Conservation (phyloP, 1,140 invertebrate genomes). For the Stegodyphus dumicola region DNA sequence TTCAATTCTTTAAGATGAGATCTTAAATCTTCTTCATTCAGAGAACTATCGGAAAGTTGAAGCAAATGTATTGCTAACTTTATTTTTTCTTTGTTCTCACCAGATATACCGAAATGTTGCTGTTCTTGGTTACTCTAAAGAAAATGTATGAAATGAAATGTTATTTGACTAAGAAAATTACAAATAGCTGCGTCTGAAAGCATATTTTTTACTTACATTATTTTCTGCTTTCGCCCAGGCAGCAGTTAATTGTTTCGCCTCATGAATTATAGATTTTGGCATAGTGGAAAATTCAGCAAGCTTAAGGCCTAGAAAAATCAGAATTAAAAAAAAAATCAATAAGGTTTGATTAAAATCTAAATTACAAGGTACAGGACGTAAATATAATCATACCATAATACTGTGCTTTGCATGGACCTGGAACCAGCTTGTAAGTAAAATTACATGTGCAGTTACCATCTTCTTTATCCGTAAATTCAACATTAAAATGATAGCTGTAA, state of each 20-base stretch:
- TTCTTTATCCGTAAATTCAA: conserved; percentile 21
- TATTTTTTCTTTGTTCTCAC: conserved; percentile 22
- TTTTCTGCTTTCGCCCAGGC: not conserved
- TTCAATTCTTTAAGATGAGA: not conserved
- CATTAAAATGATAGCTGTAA: conserved; percentile 46
- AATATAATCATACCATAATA: conserved; percentile 55
- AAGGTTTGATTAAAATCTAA: too few species aligned
- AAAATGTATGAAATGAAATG: not conserved
- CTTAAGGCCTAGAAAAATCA: conserved; percentile 27
- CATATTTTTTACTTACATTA: not conserved
- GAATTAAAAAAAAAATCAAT: not conserved
- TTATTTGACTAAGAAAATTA: not conserved
- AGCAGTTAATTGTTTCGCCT: conserved; percentile 22
- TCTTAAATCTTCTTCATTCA: conserved; percentile 10
- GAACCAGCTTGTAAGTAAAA: conserved; percentile 53
- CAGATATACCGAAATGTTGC: too few species aligned
- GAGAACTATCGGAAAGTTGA: not conserved
- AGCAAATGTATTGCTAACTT: conserved; percentile 36
- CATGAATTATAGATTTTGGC: conserved; percentile 22
- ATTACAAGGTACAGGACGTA: too few species aligned
- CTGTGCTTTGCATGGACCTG: conserved; percentile 40
- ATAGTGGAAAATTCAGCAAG: conserved; percentile 57
- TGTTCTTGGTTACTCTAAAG: not conserved
- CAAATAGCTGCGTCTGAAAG: not conserved
- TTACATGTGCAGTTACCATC: not conserved